Evolutionary conservation across 2,888 invertebrate species (phyloP).

Genomic region (Drosophila merina): DNA sequence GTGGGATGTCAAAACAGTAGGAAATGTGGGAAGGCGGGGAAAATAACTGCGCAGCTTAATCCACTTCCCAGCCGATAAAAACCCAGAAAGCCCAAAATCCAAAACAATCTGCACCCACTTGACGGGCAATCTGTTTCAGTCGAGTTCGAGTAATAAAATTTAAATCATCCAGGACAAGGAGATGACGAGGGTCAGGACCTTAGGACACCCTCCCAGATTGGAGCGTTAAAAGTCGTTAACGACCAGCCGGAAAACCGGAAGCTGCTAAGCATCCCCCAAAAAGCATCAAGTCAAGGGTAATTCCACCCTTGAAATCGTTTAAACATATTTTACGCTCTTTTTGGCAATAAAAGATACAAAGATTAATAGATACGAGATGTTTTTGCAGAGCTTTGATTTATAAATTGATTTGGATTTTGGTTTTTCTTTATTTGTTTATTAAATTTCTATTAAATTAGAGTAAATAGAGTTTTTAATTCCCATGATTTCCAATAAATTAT

Average conservation of each 20-base stretch:
- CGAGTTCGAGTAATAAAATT: conserved; percentile 76
- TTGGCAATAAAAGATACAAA: conserved; percentile 34
- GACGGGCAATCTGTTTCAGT: conserved; percentile 58
- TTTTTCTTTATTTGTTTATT: background rate
- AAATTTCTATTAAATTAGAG: no score
- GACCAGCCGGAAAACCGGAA: conserved; percentile 45
- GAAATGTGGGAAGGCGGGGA: conserved; percentile 1
- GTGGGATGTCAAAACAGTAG: conserved; percentile 54
- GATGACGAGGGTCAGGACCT: conserved; percentile 20
- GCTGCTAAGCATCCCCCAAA: conserved; percentile 1
- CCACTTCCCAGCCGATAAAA: conserved; percentile 35
- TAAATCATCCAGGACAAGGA: conserved; percentile 71
- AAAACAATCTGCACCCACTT: conserved; percentile 72
- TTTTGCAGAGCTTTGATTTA: background rate
- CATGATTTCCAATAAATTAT: no score
- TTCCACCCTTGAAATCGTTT: conserved; percentile 49
- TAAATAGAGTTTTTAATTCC: no score
- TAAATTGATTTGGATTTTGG: conserved; percentile 24
- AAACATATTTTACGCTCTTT: conserved; percentile 76
- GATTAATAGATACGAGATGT: conserved; percentile 23
- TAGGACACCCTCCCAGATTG: conserved; percentile 15
- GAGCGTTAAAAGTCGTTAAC: conserved; percentile 62
- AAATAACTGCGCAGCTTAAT: conserved; percentile 73
- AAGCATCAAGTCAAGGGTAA: conserved; percentile 35
- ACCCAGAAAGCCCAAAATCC: background rate